Conservation (phyloP, 2,797 vertebrate genomes). For the Simalia tracyae region DNA sequence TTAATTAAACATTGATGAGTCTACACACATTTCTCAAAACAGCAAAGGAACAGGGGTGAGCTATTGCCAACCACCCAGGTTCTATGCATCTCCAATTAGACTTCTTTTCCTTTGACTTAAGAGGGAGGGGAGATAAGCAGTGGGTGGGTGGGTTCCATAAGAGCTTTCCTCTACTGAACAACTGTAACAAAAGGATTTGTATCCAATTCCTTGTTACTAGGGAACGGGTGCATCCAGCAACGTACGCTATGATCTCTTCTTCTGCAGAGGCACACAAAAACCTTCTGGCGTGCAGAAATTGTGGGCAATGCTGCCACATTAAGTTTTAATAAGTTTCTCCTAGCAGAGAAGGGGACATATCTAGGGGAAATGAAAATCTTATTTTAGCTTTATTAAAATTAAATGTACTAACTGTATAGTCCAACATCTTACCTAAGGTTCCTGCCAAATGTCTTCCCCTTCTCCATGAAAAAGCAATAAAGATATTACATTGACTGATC, state of each 20-base stretch:
- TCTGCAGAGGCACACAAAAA: not conserved
- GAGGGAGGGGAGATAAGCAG: not conserved
- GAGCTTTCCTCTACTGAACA: not conserved
- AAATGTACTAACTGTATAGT: not conserved
- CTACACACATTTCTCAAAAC: not conserved
- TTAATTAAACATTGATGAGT: not conserved
- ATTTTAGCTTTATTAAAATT: not conserved
- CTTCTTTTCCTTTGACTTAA: not conserved
- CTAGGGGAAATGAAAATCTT: not conserved
- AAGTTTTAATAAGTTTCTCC: not conserved
- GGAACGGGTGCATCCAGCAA: not conserved
- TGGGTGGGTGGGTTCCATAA: not conserved
- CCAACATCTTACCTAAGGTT: not conserved
- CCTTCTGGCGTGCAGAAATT: not conserved
- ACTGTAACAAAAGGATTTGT: not conserved
- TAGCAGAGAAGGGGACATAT: not conserved
- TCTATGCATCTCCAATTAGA: not conserved
- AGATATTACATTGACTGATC: not conserved
- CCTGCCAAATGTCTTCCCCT: too few relatives aligned
- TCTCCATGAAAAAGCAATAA: not conserved
- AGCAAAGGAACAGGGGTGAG: not conserved
- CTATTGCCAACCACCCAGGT: not conserved
- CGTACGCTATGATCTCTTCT: not conserved
- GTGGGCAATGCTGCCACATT: not conserved
- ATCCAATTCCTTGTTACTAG: not conserved